phyloP scores from a whole-genome alignment of 2,113 vertebrate species.

The Leiothrix lutea region DNA sequence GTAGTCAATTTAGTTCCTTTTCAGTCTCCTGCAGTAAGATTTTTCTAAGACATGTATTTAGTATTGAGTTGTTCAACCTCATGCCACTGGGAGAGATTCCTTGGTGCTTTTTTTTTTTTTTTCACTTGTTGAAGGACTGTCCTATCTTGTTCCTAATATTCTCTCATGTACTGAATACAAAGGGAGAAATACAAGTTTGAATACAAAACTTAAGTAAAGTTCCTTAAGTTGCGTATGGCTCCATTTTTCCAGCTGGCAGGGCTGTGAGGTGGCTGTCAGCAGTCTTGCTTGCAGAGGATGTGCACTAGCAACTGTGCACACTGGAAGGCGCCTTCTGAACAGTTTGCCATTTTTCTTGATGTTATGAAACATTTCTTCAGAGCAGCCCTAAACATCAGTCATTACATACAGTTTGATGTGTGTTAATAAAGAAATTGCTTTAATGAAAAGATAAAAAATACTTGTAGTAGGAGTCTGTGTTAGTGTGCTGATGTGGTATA shows the following conservation, averaged over 20 bases:
- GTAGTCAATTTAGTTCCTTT: background rate
- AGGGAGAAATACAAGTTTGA: background rate
- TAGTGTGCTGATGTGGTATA: background rate
- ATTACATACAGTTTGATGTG: background rate
- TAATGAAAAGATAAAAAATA: background rate
- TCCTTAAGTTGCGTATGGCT: background rate
- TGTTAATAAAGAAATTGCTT: background rate
- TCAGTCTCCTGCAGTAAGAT: background rate
- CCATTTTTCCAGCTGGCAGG: background rate
- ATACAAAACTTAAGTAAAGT: background rate
- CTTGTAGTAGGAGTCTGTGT: background rate
- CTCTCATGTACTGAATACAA: background rate
- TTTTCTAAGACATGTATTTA: background rate
- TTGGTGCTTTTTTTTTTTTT: background rate
- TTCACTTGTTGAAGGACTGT: background rate
- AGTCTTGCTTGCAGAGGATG: background rate
- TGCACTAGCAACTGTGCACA: accelerated
- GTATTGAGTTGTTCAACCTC: background rate
- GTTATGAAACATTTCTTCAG: background rate
- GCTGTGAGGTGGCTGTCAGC: background rate
- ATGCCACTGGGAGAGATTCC: background rate
- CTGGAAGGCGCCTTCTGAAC: background rate
- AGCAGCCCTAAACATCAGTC: background rate
- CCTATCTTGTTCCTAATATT: background rate
- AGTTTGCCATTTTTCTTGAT: background rate